Percentiles rank a stretch among this genome's conserved stretches.
phyloP scores from a whole-genome alignment of 2,113 vertebrate species.

The Colistium nudipinnis region DNA sequence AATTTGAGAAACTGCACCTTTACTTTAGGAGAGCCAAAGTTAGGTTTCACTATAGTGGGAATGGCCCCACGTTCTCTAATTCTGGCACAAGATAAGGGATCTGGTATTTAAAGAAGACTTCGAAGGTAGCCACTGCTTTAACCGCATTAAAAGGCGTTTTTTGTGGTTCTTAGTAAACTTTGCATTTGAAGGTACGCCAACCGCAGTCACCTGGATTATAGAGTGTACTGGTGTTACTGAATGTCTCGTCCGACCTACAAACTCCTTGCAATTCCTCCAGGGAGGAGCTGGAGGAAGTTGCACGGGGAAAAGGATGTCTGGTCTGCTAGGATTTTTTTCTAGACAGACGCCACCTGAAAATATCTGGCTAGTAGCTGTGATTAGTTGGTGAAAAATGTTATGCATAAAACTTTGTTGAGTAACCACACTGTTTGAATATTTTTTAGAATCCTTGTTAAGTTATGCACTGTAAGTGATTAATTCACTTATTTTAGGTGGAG shows the following conservation, averaged over 20 bases:
- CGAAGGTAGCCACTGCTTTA: conserved; percentile 4
- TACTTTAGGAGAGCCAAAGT: conserved; percentile 10
- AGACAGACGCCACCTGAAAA: neutral
- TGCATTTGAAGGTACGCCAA: neutral
- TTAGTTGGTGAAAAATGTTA: conserved; percentile 2
- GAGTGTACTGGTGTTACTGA: neutral
- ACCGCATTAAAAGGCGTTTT: neutral
- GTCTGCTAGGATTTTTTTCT: conserved; percentile 26
- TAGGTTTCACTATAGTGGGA: neutral
- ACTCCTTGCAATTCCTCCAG: conserved; percentile 15
- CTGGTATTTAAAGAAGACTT: neutral
- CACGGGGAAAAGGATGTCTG: conserved; percentile 49
- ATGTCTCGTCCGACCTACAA: conserved; percentile 22
- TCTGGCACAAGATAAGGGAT: neutral
- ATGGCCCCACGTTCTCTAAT: neutral
- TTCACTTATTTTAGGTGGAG: conserved; percentile 15
- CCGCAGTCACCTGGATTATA: conserved; percentile 5
- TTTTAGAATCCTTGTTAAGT: conserved; percentile 26
- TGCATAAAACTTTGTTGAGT: conserved; percentile 8
- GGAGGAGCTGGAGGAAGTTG: conserved; percentile 32
- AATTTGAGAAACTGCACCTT: neutral
- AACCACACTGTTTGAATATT: conserved; percentile 32
- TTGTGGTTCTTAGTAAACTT: neutral
- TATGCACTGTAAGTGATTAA: conserved; percentile 35
- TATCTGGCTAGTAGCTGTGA: neutral